These are phyloP conservation scores for Rhodeus uyekii DNA, from an alignment of 2,797 vertebrate genomes.

Conservation along the genomic window DNA sequence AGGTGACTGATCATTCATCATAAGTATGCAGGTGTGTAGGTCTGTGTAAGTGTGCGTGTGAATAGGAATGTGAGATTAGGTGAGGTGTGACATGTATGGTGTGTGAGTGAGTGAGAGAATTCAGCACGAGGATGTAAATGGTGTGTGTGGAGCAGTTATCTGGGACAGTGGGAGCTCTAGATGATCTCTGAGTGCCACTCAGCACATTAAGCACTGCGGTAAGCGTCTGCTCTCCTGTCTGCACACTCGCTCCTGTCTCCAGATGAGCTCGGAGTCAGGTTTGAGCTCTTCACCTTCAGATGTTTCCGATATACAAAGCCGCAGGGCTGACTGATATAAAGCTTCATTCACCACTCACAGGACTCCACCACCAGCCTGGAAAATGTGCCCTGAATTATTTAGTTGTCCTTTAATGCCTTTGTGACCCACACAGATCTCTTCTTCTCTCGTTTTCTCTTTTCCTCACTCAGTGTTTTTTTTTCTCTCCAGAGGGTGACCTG, in stretches of 20 bases:
- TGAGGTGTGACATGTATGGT: conserved; percentile 11
- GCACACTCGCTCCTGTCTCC: conserved; percentile 21
- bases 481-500: conserved; percentile 9
- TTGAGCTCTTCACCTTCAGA: conserved; percentile 57
- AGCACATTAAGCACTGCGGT: conserved; percentile 44
- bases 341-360: conserved; percentile 43
- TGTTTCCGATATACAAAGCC: conserved; percentile 58
- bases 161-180: conserved; percentile 27
- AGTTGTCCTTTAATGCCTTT: conserved; percentile 49
- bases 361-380: conserved; percentile 40
- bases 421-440: conserved; percentile 35
- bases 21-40: background rate
- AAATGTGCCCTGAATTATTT: conserved; percentile 60
- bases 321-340: conserved; percentile 56
- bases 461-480: background rate
- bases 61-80: background rate
- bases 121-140: conserved; percentile 1
- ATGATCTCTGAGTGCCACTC: conserved; percentile 38
- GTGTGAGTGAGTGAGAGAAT: background rate
- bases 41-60: background rate
- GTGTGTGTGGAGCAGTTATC: conserved; percentile 16
- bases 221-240: conserved; percentile 29
- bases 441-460: background rate
- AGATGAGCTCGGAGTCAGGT: conserved; percentile 63
- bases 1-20: background rate